Conservation (phyloP, 1,140 invertebrate genomes). For the Platyura marginata region DNA sequence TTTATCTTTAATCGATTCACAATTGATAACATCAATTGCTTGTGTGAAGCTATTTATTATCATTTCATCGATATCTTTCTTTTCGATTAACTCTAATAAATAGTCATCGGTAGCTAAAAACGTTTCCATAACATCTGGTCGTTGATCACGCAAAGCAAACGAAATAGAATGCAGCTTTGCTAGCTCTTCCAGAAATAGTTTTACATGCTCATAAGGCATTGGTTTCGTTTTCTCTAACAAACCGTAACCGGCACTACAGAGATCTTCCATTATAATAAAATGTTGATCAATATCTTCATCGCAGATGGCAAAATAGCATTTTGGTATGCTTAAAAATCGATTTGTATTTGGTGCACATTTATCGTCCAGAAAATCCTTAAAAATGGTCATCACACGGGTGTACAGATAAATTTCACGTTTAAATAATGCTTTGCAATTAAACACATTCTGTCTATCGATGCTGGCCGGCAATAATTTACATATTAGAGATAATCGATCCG, state of each 20-base stretch:
- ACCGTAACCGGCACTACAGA: constrained; percentile 22
- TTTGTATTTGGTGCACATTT: not conserved
- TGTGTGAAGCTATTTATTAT: constrained; percentile 4
- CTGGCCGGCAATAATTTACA: not conserved
- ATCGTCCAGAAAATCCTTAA: not conserved
- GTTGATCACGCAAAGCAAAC: constrained; percentile 23
- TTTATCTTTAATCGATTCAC: constrained; percentile 8
- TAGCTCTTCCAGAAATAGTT: constrained; percentile 26
- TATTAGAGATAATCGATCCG: not conserved
- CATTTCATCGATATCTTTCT: constrained; percentile 10
- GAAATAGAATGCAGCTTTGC: constrained; percentile 33
- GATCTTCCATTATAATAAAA: constrained; percentile 32
- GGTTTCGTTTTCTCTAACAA: constrained; percentile 26
- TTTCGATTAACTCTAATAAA: constrained; percentile 11
- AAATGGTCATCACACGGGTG: not conserved
- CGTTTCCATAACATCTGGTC: constrained; percentile 9
- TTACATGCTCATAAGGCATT: constrained; percentile 25
- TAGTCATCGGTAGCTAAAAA: constrained; percentile 18
- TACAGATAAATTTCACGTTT: not conserved
- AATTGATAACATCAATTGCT: constrained; percentile 8
- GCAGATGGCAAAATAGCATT: not conserved
- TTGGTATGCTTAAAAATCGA: not conserved
- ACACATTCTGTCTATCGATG: not conserved
- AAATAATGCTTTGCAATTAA: not conserved
- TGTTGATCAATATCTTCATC: constrained; percentile 20